These are phyloP conservation scores for Tursiops truncatus DNA, from an alignment of 2,113 vertebrate species.

Conservation along the genomic window DNA sequence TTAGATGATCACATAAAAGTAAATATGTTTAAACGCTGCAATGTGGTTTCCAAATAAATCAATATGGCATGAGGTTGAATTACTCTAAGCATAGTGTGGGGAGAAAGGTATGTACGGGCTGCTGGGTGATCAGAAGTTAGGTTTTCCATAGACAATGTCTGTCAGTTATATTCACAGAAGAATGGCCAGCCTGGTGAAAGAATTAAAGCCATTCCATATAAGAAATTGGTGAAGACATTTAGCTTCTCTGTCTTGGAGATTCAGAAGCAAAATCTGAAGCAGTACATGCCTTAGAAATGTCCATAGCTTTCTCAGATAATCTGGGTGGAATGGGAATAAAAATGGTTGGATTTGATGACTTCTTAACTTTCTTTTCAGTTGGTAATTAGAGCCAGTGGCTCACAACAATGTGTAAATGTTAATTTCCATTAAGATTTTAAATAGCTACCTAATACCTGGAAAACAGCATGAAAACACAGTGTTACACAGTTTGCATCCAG, in stretches of 20 bases:
- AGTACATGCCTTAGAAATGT: accelerated
- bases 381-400: not conserved
- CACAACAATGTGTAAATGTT: too few species aligned
- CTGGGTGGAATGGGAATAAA: not conserved
- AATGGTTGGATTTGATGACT: not conserved
- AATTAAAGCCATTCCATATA: not conserved
- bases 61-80: not conserved
- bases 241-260: not conserved
- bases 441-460: not conserved
- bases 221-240: not conserved
- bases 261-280: not conserved
- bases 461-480: not conserved
- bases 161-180: not conserved
- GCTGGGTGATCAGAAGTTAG: not conserved
- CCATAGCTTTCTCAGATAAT: not conserved
- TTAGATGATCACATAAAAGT: not conserved
- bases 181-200: not conserved
- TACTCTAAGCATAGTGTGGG: accelerated
- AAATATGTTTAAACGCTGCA: not conserved
- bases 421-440: not conserved
- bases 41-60: not conserved
- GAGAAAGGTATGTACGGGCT: not conserved
- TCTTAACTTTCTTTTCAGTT: not conserved
- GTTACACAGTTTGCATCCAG: not conserved
- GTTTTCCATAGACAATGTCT: not conserved